Percentiles rank a stretch among this genome's conserved stretches.
Conservation (phyloP, 2,113 vertebrate genomes). For the Lepisosteus osseus region DNA sequence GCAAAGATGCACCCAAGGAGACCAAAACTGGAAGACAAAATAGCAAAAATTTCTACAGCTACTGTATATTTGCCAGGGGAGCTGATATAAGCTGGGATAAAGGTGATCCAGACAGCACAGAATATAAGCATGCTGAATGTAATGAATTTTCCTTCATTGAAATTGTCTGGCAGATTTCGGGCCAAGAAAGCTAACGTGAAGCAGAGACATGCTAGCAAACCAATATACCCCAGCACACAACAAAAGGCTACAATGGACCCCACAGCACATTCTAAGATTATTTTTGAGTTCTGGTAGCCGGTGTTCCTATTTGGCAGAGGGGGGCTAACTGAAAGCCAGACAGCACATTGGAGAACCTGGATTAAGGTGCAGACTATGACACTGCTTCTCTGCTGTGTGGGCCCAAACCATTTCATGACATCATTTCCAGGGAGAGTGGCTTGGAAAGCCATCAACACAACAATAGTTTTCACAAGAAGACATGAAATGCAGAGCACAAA, state of each 20-base stretch:
- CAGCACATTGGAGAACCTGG: not conserved
- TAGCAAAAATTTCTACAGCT: constrained; percentile 10
- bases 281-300: constrained; percentile 1
- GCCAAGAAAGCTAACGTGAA: constrained; percentile 8
- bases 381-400: constrained; percentile 40
- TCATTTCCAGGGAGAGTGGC: constrained; percentile 45
- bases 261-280: not conserved
- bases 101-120: constrained; percentile 10
- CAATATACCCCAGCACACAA: constrained; percentile 12
- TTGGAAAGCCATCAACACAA: constrained; percentile 49
- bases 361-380: constrained; percentile 40
- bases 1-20: constrained; percentile 10
- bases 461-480: constrained; percentile 54
- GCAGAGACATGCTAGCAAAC: constrained; percentile 3
- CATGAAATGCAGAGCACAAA: constrained; percentile 52
- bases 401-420: constrained; percentile 47
- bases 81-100: constrained; percentile 15
- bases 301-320: not conserved
- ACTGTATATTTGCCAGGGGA: constrained; percentile 10
- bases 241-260: not conserved
- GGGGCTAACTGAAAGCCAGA: constrained; percentile 1
- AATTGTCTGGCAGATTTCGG: constrained; percentile 10
- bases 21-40: constrained; percentile 11
- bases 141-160: constrained; percentile 11
- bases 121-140: constrained; percentile 16